Conservation (phyloP, 1,140 invertebrate genomes). For the Drosophila gunungcola region DNA sequence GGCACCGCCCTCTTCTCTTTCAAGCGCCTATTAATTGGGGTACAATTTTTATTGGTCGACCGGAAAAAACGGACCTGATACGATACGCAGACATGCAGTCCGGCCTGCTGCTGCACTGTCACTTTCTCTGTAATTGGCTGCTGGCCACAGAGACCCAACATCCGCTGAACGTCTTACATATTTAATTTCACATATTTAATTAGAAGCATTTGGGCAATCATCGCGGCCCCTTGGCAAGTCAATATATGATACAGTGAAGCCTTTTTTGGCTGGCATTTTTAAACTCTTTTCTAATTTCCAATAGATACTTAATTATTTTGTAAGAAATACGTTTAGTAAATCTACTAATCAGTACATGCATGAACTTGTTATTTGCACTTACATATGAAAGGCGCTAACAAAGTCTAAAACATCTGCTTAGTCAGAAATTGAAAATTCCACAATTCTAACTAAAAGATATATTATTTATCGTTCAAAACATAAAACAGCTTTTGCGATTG, state of each 20-base stretch:
- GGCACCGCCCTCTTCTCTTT: not conserved
- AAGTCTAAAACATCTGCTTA: too few relatives aligned
- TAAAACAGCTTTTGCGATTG: too few relatives aligned
- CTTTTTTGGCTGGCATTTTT: not conserved
- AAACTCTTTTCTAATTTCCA: too few relatives aligned
- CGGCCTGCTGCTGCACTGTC: constrained; percentile 28
- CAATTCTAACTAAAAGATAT: too few relatives aligned
- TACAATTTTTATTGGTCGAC: constrained; percentile 19
- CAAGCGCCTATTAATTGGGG: constrained; percentile 52
- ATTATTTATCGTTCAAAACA: too few relatives aligned
- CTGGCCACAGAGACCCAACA: constrained; percentile 31
- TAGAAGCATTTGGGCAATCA: constrained; percentile 34
- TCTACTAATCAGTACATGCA: too few relatives aligned
- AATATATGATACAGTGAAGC: not conserved
- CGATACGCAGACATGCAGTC: constrained; percentile 1
- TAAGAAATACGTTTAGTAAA: too few relatives aligned
- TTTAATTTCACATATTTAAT: constrained; percentile 59
- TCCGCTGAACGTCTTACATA: constrained; percentile 45
- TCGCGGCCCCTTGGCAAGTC: not conserved
- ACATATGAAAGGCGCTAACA: too few relatives aligned
- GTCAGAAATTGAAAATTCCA: too few relatives aligned
- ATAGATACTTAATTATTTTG: too few relatives aligned
- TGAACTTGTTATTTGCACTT: too few relatives aligned
- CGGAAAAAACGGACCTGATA: not conserved
- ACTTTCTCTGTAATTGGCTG: constrained; percentile 74